Evolutionary conservation across 2,797 vertebrate species (phyloP).

Genomic region (Hemitrygon akajei): DNA sequence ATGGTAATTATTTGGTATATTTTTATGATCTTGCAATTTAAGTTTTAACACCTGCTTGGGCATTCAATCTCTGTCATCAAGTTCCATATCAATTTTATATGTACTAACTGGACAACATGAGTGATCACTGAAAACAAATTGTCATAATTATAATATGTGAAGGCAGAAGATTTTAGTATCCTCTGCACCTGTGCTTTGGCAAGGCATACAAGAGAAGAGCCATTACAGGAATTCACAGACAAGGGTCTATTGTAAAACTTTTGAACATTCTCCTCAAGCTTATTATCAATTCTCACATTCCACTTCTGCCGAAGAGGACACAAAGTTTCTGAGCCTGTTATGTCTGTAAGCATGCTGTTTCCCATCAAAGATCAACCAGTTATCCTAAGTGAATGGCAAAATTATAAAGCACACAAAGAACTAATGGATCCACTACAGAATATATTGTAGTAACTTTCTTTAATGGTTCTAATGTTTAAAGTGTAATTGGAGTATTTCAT

Average conservation of each 20-base stretch:
- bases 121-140: constrained; percentile 12
- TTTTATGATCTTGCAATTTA: constrained; percentile 6
- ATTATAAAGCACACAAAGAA: constrained; percentile 21
- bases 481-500: neutral
- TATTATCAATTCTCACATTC: constrained; percentile 33
- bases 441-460: neutral
- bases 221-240: neutral
- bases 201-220: neutral
- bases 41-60: neutral
- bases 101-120: neutral
- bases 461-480: neutral
- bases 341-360: neutral
- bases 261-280: neutral
- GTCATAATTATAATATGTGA: constrained; percentile 4
- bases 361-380: constrained; percentile 21
- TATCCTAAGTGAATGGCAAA: neutral
- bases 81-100: neutral
- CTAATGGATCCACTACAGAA: neutral
- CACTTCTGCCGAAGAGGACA: constrained; percentile 19
- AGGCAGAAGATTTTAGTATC: neutral
- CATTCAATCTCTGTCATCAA: neutral
- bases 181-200: constrained; percentile 31
- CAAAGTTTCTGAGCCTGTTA: neutral
- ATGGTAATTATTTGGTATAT: neutral
- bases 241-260: constrained; percentile 30